Evolutionary conservation across 2,797 vertebrate genomes (phyloP).

Genomic region (Halcyon smyrnensis): DNA sequence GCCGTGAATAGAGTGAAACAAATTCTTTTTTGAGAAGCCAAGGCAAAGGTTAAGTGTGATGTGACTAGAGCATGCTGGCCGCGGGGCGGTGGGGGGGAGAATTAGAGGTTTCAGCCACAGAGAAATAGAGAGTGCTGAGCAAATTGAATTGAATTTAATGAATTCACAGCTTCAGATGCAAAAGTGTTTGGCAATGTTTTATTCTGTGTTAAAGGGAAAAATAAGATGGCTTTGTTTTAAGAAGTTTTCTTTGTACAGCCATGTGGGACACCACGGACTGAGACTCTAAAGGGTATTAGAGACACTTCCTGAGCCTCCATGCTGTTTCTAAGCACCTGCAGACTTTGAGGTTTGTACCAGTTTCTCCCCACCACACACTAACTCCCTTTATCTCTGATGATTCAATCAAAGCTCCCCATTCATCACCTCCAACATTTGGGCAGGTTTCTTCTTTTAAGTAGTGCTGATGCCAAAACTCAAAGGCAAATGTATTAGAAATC

Average conservation of each 20-base stretch:
- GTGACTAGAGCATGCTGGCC: conserved; percentile 74
- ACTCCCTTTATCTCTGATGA: neutral
- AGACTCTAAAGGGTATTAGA: conserved; percentile 5
- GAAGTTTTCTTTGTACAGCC: conserved; percentile 17
- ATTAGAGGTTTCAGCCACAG: conserved; percentile 69
- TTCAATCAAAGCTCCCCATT: neutral
- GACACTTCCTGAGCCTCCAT: conserved; percentile 4
- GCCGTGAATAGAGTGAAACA: conserved; percentile 80
- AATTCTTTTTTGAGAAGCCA: conserved; percentile 79
- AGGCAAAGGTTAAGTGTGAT: conserved; percentile 85
- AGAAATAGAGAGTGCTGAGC: conserved; percentile 54
- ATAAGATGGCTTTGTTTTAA: conserved; percentile 56
- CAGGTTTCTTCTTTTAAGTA: neutral
- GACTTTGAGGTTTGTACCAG: neutral
- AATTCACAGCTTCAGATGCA: conserved; percentile 19
- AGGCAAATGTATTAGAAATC: neutral
- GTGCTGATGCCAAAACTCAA: neutral
- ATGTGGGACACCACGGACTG: neutral
- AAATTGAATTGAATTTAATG: conserved; percentile 68
- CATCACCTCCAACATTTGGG: neutral
- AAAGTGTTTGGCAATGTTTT: conserved; percentile 41
- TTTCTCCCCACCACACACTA: neutral
- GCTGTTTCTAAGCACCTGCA: conserved; percentile 25
- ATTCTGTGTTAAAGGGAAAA: conserved; percentile 24
- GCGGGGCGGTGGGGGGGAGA: neutral